phyloP scores from a whole-genome alignment of 2,888 invertebrate genomes.

The Chaetogeoica ovagalla region DNA sequence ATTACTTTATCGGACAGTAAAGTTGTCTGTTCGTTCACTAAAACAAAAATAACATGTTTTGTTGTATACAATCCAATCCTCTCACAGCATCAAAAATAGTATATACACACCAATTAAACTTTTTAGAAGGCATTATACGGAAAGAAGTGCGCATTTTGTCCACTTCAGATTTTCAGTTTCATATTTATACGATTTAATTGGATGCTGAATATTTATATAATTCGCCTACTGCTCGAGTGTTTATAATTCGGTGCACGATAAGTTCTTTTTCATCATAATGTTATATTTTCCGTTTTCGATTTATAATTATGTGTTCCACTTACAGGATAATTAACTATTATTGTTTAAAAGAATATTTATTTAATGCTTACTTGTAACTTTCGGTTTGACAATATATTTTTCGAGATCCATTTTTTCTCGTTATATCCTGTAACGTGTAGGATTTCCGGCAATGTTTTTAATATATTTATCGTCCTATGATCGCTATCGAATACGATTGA shows the following conservation, averaged over 20 bases:
- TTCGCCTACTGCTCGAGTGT: conserved; percentile 26
- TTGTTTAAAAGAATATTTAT: no score
- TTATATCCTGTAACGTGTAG: no score
- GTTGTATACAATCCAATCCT: conserved; percentile 17
- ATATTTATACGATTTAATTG: conserved; percentile 23
- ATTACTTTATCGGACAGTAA: not conserved
- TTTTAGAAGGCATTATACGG: not conserved
- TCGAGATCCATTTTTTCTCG: no score
- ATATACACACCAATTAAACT: conserved; percentile 33
- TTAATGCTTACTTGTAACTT: no score
- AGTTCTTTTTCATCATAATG: not conserved
- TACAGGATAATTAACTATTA: no score
- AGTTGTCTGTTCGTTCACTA: not conserved
- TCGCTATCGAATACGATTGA: no score
- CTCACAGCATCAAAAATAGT: not conserved
- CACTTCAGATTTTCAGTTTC: not conserved
- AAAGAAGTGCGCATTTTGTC: not conserved
- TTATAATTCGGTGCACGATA: not conserved
- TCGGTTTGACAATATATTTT: no score
- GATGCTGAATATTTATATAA: conserved; percentile 26
- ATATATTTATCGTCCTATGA: no score
- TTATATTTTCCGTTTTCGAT: not conserved
- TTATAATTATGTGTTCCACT: not conserved
- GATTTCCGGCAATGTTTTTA: no score
- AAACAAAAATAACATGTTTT: conserved; percentile 4